A percentile compares a stretch with the other conserved stretches of the same genome.
These are phyloP conservation scores for Noctua pronuba DNA, from an alignment of 2,888 invertebrate species.

Conservation along the genomic window DNA sequence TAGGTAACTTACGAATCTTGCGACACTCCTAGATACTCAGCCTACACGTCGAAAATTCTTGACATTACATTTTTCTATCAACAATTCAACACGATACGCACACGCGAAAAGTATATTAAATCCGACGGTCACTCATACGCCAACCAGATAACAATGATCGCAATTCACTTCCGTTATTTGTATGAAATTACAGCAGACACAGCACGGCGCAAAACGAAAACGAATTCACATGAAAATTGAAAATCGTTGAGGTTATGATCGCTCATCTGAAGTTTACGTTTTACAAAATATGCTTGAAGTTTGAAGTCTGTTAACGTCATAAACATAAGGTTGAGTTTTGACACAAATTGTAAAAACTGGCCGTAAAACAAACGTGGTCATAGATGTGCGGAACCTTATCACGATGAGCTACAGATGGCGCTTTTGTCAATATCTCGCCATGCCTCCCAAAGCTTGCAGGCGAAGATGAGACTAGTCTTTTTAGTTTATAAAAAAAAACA, in stretches of 20 bases:
- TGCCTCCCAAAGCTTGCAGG: background rate
- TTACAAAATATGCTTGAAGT: constrained; percentile 16
- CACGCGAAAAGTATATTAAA: background rate
- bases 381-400: background rate
- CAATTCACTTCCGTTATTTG: constrained; percentile 4
- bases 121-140: background rate
- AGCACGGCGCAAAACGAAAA: constrained; percentile 33
- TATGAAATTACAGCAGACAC: constrained; percentile 14
- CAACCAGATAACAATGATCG: background rate
- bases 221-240: constrained; percentile 58
- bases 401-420: constrained; percentile 40
- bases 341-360: background rate
- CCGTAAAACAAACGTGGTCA: constrained; percentile 28
- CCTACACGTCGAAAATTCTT: constrained; percentile 42
- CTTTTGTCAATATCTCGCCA: background rate
- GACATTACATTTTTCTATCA: constrained; percentile 43
- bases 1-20: constrained; percentile 34
- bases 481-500: background rate
- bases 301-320: fast-evolving
- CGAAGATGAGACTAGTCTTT: background rate
- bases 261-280: constrained; percentile 38
- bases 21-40: constrained; percentile 33
- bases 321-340: background rate
- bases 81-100: constrained; percentile 18
- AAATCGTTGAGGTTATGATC: constrained; percentile 56